Conservation (phyloP, 2,113 vertebrate species). For the Desmodus rotundus region DNA sequence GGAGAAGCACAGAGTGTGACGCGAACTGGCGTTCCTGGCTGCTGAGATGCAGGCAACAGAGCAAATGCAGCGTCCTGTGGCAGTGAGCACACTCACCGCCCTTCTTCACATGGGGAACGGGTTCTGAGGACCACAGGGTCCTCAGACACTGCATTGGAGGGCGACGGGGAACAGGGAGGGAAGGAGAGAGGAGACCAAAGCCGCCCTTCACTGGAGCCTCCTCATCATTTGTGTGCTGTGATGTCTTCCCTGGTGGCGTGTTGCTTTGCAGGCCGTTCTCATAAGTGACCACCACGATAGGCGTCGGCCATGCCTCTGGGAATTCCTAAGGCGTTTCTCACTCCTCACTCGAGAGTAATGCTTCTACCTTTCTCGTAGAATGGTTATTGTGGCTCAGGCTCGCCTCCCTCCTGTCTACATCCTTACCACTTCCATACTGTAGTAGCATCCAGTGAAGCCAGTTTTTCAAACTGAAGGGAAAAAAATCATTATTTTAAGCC, state of each 20-base stretch:
- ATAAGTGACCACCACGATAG: background rate
- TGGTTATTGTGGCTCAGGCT: background rate
- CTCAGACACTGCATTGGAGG: background rate
- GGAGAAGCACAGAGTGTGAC: background rate
- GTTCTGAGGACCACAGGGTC: too few species aligned
- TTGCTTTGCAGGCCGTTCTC: background rate
- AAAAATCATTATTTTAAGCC: slow-evolving; percentile 42
- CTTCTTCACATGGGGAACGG: fast-evolving
- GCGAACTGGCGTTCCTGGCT: background rate
- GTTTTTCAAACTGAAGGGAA: slow-evolving; percentile 19
- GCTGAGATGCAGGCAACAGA: background rate
- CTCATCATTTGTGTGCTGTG: slow-evolving; percentile 24
- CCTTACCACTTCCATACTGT: background rate
- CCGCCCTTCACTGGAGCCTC: background rate
- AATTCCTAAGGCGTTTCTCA: background rate
- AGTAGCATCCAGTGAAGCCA: background rate
- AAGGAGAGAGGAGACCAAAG: background rate
- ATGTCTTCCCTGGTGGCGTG: background rate
- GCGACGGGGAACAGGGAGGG: background rate
- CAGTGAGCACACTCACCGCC: background rate
- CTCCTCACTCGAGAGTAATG: background rate
- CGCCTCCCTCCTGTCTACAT: background rate
- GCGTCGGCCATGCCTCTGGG: background rate
- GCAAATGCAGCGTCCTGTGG: background rate
- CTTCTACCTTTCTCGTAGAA: background rate